phyloP scores from a whole-genome alignment of 1,140 invertebrate species.

The Pogonomyrmex californicus region DNA sequence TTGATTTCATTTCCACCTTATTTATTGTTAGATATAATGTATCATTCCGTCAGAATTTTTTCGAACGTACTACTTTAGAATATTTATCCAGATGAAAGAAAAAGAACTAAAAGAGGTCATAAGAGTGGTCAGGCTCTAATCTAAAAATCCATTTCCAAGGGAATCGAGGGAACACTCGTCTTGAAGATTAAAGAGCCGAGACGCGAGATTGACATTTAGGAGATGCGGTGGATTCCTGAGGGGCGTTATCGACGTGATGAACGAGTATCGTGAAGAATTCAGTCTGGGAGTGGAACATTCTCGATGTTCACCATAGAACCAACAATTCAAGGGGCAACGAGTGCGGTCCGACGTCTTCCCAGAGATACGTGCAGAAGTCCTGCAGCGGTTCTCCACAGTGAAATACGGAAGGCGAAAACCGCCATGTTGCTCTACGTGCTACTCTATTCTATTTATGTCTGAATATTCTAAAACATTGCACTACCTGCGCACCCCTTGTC shows the following conservation, averaged over 20 bases:
- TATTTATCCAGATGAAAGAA: not conserved
- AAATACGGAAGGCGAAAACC: conserved; percentile 37
- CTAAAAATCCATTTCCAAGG: conserved; percentile 40
- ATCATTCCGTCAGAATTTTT: not conserved
- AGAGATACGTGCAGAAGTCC: conserved; percentile 53
- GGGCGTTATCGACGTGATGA: conserved; percentile 61
- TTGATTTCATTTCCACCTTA: not conserved
- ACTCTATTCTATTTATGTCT: conserved; percentile 61
- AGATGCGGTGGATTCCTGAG: conserved; percentile 57
- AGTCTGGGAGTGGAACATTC: conserved; percentile 2
- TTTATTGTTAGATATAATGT: not conserved
- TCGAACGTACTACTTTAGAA: not conserved
- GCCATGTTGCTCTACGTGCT: conserved; percentile 45
- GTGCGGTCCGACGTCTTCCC: conserved; percentile 41
- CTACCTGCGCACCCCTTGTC: conserved; percentile 7
- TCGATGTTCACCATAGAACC: conserved; percentile 37
- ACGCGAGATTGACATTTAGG: conserved; percentile 57
- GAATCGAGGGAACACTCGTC: conserved; percentile 9
- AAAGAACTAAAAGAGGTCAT: not conserved
- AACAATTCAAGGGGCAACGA: conserved; percentile 44
- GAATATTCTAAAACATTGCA: conserved; percentile 55
- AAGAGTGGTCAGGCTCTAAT: conserved; percentile 28
- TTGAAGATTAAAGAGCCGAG: conserved; percentile 52
- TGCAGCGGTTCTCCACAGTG: conserved; percentile 42
- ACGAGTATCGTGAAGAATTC: conserved; percentile 63